These are phyloP conservation scores for Falcunculus frontatus DNA, from an alignment of 2,113 vertebrate species.

Conservation along the genomic window DNA sequence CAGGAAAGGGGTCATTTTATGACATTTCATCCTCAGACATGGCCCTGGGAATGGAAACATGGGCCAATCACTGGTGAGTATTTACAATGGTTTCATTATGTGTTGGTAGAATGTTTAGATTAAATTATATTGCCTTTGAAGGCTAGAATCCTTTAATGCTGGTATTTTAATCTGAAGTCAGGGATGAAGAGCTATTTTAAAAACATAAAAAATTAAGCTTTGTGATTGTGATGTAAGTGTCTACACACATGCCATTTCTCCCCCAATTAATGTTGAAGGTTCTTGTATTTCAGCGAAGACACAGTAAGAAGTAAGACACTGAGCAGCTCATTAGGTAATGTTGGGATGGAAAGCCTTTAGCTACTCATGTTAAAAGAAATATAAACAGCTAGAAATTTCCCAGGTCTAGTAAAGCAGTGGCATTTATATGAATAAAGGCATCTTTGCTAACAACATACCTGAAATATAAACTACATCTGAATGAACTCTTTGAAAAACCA, in stretches of 20 bases:
- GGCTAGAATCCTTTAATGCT: neutral
- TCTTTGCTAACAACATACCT: neutral
- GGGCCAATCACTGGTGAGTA: neutral
- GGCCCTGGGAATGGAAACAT: neutral
- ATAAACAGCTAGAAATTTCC: conserved; percentile 10
- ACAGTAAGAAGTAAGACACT: neutral
- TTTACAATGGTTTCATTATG: neutral
- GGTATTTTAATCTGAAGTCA: neutral
- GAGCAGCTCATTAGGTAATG: conserved; percentile 31
- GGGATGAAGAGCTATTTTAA: neutral
- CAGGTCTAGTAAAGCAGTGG: neutral
- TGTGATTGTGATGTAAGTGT: neutral
- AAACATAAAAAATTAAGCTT: neutral
- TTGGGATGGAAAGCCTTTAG: conserved; percentile 21
- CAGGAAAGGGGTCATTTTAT: neutral
- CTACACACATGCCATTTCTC: neutral
- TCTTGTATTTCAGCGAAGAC: neutral
- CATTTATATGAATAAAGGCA: neutral
- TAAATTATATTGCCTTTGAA: neutral
- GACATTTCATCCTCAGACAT: neutral
- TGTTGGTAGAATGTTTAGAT: neutral
- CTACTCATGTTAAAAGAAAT: conserved; percentile 17
- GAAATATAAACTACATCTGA: neutral
- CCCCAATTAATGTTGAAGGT: conserved; percentile 23
- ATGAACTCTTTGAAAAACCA: neutral